A percentile compares a stretch with the other conserved stretches of the same genome.
These are phyloP conservation scores for Acanthosepion esculentum DNA, from an alignment of 2,888 invertebrate species.

Conservation along the genomic window DNA sequence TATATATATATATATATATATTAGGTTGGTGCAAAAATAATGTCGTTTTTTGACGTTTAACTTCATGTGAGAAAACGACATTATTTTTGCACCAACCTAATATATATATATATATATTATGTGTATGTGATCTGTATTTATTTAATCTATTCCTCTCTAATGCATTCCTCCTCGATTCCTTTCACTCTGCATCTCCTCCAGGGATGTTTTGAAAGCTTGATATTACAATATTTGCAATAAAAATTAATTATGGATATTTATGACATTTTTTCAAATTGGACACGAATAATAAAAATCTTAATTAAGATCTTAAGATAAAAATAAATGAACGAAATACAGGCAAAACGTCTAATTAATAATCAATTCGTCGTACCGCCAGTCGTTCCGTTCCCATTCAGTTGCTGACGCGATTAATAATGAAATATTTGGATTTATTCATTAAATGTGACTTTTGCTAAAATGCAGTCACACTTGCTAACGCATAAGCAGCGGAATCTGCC, in stretches of 20 bases:
- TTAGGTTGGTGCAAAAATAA: no score
- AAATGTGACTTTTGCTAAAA: not conserved
- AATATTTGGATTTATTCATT: not conserved
- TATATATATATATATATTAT: no score
- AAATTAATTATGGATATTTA: conserved; percentile 33
- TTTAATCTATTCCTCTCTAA: no score
- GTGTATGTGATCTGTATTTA: no score
- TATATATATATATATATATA: no score
- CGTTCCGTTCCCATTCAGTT: not conserved
- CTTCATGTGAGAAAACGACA: no score
- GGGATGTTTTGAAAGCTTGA: not conserved
- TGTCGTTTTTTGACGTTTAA: no score
- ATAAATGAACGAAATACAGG: not conserved
- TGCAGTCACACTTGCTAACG: not conserved
- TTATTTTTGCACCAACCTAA: no score
- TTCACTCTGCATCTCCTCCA: not conserved
- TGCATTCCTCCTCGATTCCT: no score
- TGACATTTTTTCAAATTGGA: not conserved
- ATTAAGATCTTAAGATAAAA: conserved; percentile 33
- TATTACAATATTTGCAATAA: conserved; percentile 20
- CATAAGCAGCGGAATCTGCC: no score
- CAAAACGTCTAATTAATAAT: not conserved
- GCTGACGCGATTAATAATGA: not conserved
- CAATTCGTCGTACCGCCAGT: not conserved
- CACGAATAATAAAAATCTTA: not conserved